A percentile compares a stretch with the other conserved stretches of the same genome.
Conservation (phyloP, 2,888 invertebrate genomes). For the Epinotia nisella region DNA sequence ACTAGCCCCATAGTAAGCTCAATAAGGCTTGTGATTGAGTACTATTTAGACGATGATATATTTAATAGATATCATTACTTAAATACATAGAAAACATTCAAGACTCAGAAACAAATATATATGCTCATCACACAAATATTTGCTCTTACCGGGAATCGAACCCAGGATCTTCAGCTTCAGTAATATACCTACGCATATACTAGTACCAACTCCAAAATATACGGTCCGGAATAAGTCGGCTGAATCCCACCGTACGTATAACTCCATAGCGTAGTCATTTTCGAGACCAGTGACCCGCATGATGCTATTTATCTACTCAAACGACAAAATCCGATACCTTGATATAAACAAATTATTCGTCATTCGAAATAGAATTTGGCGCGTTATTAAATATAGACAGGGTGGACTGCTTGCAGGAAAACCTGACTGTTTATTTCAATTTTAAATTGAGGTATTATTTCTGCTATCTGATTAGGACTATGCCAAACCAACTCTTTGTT, state of each 20-base stretch:
- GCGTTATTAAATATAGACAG: slow-evolving; percentile 35
- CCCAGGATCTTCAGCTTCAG: too few species aligned
- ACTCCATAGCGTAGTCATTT: slow-evolving; percentile 61
- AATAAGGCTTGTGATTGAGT: too few species aligned
- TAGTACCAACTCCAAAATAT: background rate
- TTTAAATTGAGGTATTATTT: background rate
- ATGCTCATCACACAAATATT: too few species aligned
- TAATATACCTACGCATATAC: too few species aligned
- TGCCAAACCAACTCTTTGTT: background rate
- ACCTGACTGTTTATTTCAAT: background rate
- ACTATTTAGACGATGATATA: too few species aligned
- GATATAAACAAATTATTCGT: slow-evolving; percentile 63
- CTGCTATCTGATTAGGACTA: background rate
- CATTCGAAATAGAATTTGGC: slow-evolving; percentile 33
- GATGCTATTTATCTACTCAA: slow-evolving; percentile 77
- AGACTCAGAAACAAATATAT: too few species aligned
- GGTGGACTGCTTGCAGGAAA: background rate
- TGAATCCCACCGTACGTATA: slow-evolving; percentile 14
- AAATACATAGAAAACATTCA: too few species aligned
- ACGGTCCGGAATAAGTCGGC: slow-evolving; percentile 17
- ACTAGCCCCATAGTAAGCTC: too few species aligned
- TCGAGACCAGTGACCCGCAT: slow-evolving; percentile 68
- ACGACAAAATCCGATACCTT: slow-evolving; percentile 67
- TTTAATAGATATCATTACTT: too few species aligned
- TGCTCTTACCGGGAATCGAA: too few species aligned